Base-by-base conservation (phyloP, 2,888 invertebrate genomes). In the Pristionchus fissidentatus region DNA sequence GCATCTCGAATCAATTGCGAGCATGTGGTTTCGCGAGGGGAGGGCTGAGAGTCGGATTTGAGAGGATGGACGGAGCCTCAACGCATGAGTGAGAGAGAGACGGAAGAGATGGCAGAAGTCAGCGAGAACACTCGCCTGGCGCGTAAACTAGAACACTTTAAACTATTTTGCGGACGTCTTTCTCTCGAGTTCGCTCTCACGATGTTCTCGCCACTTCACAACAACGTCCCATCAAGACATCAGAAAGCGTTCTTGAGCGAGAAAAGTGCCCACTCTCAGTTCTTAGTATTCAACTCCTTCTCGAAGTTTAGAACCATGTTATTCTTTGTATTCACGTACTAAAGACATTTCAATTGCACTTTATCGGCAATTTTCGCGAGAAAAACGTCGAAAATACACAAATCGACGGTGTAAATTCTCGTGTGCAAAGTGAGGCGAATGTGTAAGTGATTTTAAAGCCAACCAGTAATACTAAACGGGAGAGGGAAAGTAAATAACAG, bases 341-440 rank as follows among this genome's bases (percentile, higher is more conserved):
- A n/a, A 41, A 5, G 8, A 3, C 49, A 7, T 77, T 77, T 49
- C 13, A 77, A 77, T 77, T 77, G 75, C 75, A 49, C 75, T 77
- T 77, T 77, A 77, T 77, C 75, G 46, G 75, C 75, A 77, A 77
- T 77, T 29, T 49, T 77, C 29, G 41, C 10, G 41, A 70, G 43
- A 70, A 70, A 41, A 19, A 22, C 38, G 46, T 46, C 26, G 26
- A 75, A 75, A 49, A 49, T 52, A 77, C 32, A 32, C 43, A 22
- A 75, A 75, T 49, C 49, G 49, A 49, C 32, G 49, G 49, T 49
- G 10, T 22, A 15, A 26, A n/a, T 41, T 70, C n/a, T n/a, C n/a
- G n/a, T n/a, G n/a, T n/a, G n/a, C n/a, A n/a, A n/a, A n/a, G n/a
- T 43, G 70, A 70, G 70, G 70, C 70, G 70, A 70, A 70, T 70